Base-by-base conservation (phyloP, 2,888 invertebrate genomes). In the Calephelis perditalis region DNA sequence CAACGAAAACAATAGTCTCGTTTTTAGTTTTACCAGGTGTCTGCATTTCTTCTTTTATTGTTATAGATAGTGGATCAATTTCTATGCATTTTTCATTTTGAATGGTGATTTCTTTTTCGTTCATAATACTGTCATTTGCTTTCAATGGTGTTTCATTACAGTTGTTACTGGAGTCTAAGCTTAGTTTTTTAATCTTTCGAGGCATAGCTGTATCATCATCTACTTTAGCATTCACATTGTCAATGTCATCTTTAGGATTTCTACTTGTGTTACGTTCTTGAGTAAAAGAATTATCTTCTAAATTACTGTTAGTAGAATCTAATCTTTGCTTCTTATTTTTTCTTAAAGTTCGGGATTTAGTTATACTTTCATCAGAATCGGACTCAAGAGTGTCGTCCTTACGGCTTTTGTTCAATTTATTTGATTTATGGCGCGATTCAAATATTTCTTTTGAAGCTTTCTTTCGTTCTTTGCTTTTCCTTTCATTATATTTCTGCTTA, bases 381-480 rank as follows among this genome's bases (percentile, higher is more conserved):
- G 78, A 75, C 43, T 79, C 74, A 1, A 40, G 40, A 40, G 40
- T 78, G 56, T 81, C 61, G 46, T 77, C 72, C 62, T 71, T 73
- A 12, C 74, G 74, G 59, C 65, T 72, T 46, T 67, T 70, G 44
- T 75, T 71, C 46, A 77, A 77, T 57, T 71, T 64, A 58, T 78
- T 73, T 43, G 78, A 62, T 65, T 78, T 74, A 71, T 89, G 89
- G 47, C 90, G 81, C 3, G 89, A 75, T 69, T 83, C 79, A 65
- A 72, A 90, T 87, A 90, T 89, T 79, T 90, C 89, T 67, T 72
- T 79, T 0, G 91, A 91, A 7, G 86, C 88, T 63, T 77, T 78
- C 67, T 87, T 90, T 67, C 86, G 87, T 71, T 88, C 81, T 70
- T 88, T 88, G 7, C 66, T 55, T 72, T 85, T 86, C 4, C 85